A percentile compares a stretch with the other conserved stretches of the same genome.
Evolutionary conservation across 2,113 vertebrate species (phyloP).

Genomic region (Otus sunia): DNA sequence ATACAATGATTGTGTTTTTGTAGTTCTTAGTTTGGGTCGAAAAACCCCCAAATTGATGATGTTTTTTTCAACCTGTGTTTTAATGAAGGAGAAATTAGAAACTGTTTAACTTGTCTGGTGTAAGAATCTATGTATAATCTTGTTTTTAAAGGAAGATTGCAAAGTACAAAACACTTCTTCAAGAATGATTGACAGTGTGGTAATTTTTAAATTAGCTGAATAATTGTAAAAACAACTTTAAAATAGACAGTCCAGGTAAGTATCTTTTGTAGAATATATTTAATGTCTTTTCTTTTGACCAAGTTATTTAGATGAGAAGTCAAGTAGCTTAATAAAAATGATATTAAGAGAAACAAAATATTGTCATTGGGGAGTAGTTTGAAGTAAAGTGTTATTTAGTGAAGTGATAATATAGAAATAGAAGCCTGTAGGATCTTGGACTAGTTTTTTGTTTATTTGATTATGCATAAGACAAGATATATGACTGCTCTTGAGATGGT

Average conservation of each 20-base stretch:
- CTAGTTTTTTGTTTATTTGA: not conserved
- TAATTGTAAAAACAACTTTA: not conserved
- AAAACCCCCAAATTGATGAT: not conserved
- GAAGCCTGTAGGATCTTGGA: not conserved
- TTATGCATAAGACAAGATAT: not conserved
- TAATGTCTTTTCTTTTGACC: not conserved
- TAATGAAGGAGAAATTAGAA: not conserved
- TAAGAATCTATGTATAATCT: not conserved
- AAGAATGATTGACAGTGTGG: not conserved
- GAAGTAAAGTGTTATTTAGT: not conserved
- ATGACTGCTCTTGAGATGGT: not conserved
- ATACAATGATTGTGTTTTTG: not conserved
- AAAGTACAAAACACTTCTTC: not conserved
- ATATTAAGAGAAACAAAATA: not conserved
- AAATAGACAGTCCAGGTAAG: not conserved
- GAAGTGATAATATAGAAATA: not conserved
- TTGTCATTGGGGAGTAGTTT: not conserved
- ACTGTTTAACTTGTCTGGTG: not conserved
- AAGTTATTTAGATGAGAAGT: not conserved
- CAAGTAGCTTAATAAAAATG: not conserved
- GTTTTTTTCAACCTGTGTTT: not conserved
- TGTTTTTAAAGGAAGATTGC: not conserved
- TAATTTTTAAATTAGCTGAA: not conserved
- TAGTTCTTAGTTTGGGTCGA: not conserved
- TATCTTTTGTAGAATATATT: not conserved